Evolutionary conservation across 2,888 invertebrate species (phyloP), one percentile per base, ranked within the genome.

Genomic region (Dascillus cervinus): DNA sequence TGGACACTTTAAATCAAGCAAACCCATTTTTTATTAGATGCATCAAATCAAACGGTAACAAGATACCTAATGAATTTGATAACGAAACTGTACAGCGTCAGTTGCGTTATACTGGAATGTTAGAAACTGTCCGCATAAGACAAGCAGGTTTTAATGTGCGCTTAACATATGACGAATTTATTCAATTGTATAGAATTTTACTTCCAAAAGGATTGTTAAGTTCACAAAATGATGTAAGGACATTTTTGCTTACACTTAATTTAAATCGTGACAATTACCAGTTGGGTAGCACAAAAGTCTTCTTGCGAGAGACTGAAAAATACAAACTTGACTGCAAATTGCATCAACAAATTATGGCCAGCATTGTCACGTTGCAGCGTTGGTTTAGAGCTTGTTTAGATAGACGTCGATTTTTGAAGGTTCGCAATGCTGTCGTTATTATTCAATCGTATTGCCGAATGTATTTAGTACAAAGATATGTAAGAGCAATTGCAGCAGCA

Each of bases 111-210:
- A 95, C 95, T 0, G 96, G 96, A 39, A 96, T 95, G 95, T 59
- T 96, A 52, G 95, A 95, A 60, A 96, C 95, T 0, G 95, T 95
- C 8, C 72, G 92, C 48, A 95, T 96, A 42, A 71, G 95, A 27
- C 89, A 92, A 58, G 92, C 94, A 2, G 95, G 95, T 2, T 96
- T 94, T 68, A 92, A 92, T 63, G 92, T 95, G 39, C 73, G 95
- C 17, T 73, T 95, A 17, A 84, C 88, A 0, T 94, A 92, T 63
- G 90, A 92, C 59, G 92, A 94, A 65, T 96, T 96, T 63, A 87
- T 90, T 41, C 90, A 91, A 56, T 68, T 89, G 34, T 95, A 95
- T 63, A 74, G 94, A 55, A 92, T 94, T 61, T 67, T 96, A 37
- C 66, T 95, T 49, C 90, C 90, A 0, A 86, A 87, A 56, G 92